A percentile compares a stretch with the other conserved stretches of the same genome.
These are phyloP conservation scores for Uloborus diversus DNA, from an alignment of 1,140 invertebrate genomes.

Conservation along the genomic window DNA sequence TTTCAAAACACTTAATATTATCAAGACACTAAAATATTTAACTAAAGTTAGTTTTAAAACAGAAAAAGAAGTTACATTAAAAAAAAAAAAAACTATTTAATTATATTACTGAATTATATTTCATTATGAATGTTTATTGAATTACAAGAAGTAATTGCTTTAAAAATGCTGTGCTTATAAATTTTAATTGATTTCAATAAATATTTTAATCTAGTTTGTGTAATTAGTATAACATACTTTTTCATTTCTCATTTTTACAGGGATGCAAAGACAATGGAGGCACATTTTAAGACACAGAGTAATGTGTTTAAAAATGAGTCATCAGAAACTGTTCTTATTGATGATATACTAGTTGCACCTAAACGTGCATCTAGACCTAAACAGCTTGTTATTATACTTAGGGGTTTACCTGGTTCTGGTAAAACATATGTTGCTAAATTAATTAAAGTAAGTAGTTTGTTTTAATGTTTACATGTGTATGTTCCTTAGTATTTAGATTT, in stretches of 20 bases:
- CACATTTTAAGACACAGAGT: background rate
- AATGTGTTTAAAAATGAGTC: background rate
- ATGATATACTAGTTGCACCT: constrained; percentile 81
- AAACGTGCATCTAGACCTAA: constrained; percentile 78
- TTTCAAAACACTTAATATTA: no score
- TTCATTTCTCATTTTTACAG: constrained; percentile 4
- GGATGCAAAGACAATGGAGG: background rate
- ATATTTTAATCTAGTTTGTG: no score
- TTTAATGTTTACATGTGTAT: background rate
- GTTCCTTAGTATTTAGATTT: background rate
- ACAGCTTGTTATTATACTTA: constrained; percentile 86
- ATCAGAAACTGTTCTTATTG: constrained; percentile 72
- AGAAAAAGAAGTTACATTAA: no score
- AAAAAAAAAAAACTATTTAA: no score
- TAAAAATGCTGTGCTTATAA: no score
- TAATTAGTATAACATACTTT: no score
- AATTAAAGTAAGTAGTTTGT: constrained; percentile 75
- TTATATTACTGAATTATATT: no score
- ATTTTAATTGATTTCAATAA: no score
- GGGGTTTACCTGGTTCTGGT: constrained; percentile 89
- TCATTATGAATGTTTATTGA: no score
- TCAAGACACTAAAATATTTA: no score
- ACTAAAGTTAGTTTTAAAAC: no score
- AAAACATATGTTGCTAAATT: constrained; percentile 88
- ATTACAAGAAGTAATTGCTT: no score